Evolutionary conservation across 2,888 invertebrate species (phyloP), one percentile per base, ranked within the genome.

Genomic region (Eulithis testata): DNA sequence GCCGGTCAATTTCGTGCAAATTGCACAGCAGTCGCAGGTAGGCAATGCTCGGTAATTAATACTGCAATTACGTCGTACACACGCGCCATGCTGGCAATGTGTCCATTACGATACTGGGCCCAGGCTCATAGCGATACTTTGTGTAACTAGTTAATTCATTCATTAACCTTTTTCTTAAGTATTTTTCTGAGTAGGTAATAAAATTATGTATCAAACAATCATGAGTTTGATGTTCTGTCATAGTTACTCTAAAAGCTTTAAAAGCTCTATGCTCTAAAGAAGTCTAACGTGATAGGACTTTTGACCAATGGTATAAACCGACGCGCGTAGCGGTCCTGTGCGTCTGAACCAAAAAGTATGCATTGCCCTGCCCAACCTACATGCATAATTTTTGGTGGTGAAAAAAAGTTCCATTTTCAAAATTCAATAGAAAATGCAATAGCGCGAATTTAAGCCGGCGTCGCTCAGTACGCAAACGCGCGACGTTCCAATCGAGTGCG

Each of bases 401-500:
- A 31, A n/a, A n/a, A n/a, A n/a, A n/a, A 31, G 31, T 31, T 31
- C 31, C 6, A 5, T 31, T 64, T 68, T 52, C 11, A 63, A 68
- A 68, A 65, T 6, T 11, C 57, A 31, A 4, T 57, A 60, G 4
- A 44, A 12, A 21, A 52, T 56, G 47, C 59, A 57, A 61, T 63
- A 53, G 60, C 49, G 63, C 55, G 59, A 47, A 55, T 21, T 65
- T 44, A 57, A 62, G 59, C 55, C 51, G 37, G 54, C 58, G 53
- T 66, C 63, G 63, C 49, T 61, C 65, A 54, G 60, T 57, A 60
- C 62, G 62, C 60, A 52, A 60, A 40, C 53, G 55, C 68, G 53
- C 66, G 58, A 60, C 61, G 21, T 50, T 52, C 49, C 67, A n/a
- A 44, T 43, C 50, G 55, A 60, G 59, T 50, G 27, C 60, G 60